A percentile compares a stretch with the other conserved stretches of the same genome.
These are phyloP conservation scores for Epinephelus fuscoguttatus DNA, from an alignment of 2,113 vertebrate species.

Conservation along the genomic window DNA sequence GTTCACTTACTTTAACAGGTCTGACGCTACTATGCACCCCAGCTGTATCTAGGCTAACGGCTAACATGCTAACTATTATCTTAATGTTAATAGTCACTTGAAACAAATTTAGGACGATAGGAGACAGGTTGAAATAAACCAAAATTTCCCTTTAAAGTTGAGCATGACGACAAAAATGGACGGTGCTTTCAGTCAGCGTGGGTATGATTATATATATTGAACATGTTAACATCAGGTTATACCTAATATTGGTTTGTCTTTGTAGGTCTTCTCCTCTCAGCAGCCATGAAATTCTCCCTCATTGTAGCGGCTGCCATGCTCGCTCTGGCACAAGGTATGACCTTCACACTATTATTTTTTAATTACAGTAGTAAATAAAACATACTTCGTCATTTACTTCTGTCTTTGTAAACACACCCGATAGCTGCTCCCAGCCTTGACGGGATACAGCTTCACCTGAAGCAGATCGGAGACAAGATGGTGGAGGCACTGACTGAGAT, in stretches of 20 bases:
- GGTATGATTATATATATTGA: not conserved
- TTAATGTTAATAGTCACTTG: too few relatives aligned
- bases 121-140: too few relatives aligned
- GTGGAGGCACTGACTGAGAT: conserved; percentile 46
- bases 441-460: conserved; percentile 14
- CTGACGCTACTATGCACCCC: too few relatives aligned
- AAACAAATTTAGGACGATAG: too few relatives aligned
- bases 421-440: not conserved
- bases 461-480: conserved; percentile 65
- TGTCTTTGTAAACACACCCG: conserved; percentile 48
- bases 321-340: conserved; percentile 75
- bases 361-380: not conserved
- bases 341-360: too few relatives aligned
- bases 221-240: not conserved
- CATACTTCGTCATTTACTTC: not conserved
- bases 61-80: too few relatives aligned
- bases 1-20: too few relatives aligned
- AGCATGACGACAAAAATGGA: too few relatives aligned
- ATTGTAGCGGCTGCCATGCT: conserved; percentile 69
- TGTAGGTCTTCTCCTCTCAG: conserved; percentile 59
- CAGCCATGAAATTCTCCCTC: conserved; percentile 81
- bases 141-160: too few relatives aligned
- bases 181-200: not conserved
- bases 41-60: too few relatives aligned
- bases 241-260: conserved; percentile 6